Base-by-base conservation (phyloP, 2,888 invertebrate species). In the Yponomeuta sedellus region DNA sequence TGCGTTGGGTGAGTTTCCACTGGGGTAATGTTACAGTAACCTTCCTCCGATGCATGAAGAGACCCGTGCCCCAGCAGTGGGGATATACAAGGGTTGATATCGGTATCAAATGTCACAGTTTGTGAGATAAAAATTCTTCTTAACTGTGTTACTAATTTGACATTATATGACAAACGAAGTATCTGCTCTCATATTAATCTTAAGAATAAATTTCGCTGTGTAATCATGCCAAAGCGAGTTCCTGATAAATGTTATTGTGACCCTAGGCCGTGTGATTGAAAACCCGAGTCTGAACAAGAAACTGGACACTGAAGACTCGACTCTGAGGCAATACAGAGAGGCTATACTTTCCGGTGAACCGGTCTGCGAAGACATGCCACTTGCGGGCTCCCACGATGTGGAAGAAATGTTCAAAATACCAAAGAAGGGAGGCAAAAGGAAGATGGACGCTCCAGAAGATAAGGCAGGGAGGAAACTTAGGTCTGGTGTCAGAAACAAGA, bases 291-390 rank as follows among this genome's bases (percentile, higher is more conserved):
- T 16, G 44, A 52, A 52, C 16, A 52, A 52, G 5, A 52, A 52
- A 52, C 44, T 69, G 2, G 76, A 39, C 10, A 12, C 39, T 0
- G 5, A 77, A 67, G 77, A 85, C 69, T 66, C 73, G 0, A 78
- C 77, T 10, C 67, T 86, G 39, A 74, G 79, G 59, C 75, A 85
- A 68, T 86, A 87, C 58, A 74, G 76, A 56, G 79, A 82, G 39
- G 84, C 79, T 0, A 65, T 82, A 1, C 62, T 77, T 10, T 70
- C 73, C 8, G 73, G 72, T 28, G 73, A 74, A 12, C 72, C 71
- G 11, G 67, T 67, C 10, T 75, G 73, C 1, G 76, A 77, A 16
- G 76, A 76, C 0, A 64, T 77, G 52, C 81, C 81, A 0, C 64
- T 79, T 0, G 79, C 77, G 64, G 80, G 78, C 0, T 16, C 44